These are phyloP conservation scores for Fulica atra DNA, from an alignment of 2,113 vertebrate genomes.

Conservation along the genomic window DNA sequence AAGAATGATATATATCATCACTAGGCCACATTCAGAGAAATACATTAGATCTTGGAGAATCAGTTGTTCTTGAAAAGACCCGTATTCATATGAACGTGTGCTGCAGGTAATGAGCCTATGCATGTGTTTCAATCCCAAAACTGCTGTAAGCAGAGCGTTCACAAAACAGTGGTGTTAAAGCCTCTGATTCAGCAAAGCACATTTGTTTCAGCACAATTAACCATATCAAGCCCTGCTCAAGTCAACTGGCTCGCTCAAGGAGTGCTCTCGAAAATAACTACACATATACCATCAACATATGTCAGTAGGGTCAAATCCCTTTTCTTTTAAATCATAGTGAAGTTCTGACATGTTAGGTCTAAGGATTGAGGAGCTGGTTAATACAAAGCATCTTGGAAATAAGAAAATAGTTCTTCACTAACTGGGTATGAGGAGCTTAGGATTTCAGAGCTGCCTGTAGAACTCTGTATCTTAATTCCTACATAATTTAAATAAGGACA, in stretches of 20 bases:
- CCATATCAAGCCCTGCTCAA: not conserved
- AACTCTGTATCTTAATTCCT: not conserved
- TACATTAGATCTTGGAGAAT: conserved; percentile 10
- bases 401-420: not conserved
- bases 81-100: rapidly evolving
- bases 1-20: conserved; percentile 28
- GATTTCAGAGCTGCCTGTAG: not conserved
- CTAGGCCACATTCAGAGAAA: not conserved
- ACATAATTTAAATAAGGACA: not conserved
- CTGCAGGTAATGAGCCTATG: not conserved
- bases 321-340: not conserved
- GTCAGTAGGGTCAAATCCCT: not conserved
- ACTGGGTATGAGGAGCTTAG: not conserved
- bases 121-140: not conserved
- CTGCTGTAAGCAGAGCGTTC: not conserved
- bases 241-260: not conserved
- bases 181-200: not conserved
- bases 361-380: not conserved
- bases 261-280: not conserved
- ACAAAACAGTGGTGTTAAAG: not conserved
- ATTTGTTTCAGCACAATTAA: conserved; percentile 9
- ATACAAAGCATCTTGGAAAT: not conserved
- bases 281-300: not conserved
- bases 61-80: not conserved
- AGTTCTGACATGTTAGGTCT: not conserved